Evolutionary conservation across 2,888 invertebrate species (phyloP).

Genomic region (Timandra comae): DNA sequence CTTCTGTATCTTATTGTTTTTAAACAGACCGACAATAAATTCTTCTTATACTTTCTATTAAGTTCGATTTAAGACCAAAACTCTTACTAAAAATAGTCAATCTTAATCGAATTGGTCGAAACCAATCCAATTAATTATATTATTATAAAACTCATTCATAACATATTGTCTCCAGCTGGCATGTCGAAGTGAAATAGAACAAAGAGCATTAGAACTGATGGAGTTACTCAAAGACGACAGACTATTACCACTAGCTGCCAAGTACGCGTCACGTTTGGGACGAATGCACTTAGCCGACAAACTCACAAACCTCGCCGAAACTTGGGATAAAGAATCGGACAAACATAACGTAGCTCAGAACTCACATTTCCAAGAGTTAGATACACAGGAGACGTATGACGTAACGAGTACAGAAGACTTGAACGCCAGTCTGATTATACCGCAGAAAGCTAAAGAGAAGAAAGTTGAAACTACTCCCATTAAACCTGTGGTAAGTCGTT

Average conservation of each 20-base stretch:
- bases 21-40: too few relatives aligned
- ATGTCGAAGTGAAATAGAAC: slow-evolving; percentile 89
- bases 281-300: slow-evolving; percentile 87
- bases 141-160: too few relatives aligned
- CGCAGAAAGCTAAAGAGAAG: slow-evolving; percentile 53
- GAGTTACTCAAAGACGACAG: slow-evolving; percentile 87
- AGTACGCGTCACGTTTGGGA: slow-evolving; percentile 89
- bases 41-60: too few relatives aligned
- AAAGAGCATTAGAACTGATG: slow-evolving; percentile 90
- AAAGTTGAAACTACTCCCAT: slow-evolving; percentile 51
- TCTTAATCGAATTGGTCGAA: too few relatives aligned
- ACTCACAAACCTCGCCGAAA: slow-evolving; percentile 77
- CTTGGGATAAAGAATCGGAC: slow-evolving; percentile 52
- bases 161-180: slow-evolving; percentile 88
- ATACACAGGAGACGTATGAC: slow-evolving; percentile 60
- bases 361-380: slow-evolving; percentile 52
- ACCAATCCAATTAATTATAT: too few relatives aligned
- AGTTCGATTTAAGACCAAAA: too few relatives aligned
- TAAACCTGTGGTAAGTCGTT: slow-evolving; percentile 57
- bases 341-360: slow-evolving; percentile 46
- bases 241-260: slow-evolving; percentile 88
- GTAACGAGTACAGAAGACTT: slow-evolving; percentile 52
- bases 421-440: slow-evolving; percentile 63
- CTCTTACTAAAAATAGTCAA: too few relatives aligned
- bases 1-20: too few relatives aligned